Evolutionary conservation across 2,113 vertebrate species (phyloP), one percentile per base, ranked within the genome.

Genomic region (Corydoras sp.): DNA sequence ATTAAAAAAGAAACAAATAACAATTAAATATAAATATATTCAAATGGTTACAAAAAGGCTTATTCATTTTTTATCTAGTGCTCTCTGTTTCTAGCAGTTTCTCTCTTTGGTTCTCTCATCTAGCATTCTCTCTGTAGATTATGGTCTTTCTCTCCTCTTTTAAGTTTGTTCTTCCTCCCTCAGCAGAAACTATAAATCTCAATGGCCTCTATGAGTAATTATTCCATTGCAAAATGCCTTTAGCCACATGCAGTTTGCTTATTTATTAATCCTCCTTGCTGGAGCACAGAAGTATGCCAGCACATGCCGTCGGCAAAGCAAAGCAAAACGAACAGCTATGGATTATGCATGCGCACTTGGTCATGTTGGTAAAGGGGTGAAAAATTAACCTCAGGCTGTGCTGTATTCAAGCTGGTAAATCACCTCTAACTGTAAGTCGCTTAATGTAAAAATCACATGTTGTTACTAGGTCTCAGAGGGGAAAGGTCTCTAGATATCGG

Each of bases 191-290:
- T 60, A 72, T 76, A 64, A 62, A 77, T 78, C 69, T 68, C n/a
- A 62, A 62, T 18, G 48, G 65, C 54, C 74, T 72, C 63, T 69
- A 58, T 10, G 50, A 81, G 71, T 32, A 56, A 35, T 55, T 74
- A 76, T 74, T 53, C 59, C 58, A 24, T 58, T 62, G 72, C 58
- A 48, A 58, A 64, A 74, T 64, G 68, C 24, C 66, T 18, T 53
- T 35, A 56, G 50, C 48, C 58, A 58, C 50, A 32, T 29, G 53
- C 67, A 53, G 54, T 30, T 62, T 64, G 65, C 56, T 68, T 55
- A 64, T 62, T 72, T 67, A 80, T 76, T 77, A 64, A 65, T 75
- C 31, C 24, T 60, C 5, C 48, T 35, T 62, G 51, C 71, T 73
- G 55, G 71, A 64, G 58, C 18, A 60, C 59, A 66, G 62, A 24